Evolutionary conservation across 2,797 vertebrate genomes (phyloP).

Genomic region (Spheniscus humboldti): DNA sequence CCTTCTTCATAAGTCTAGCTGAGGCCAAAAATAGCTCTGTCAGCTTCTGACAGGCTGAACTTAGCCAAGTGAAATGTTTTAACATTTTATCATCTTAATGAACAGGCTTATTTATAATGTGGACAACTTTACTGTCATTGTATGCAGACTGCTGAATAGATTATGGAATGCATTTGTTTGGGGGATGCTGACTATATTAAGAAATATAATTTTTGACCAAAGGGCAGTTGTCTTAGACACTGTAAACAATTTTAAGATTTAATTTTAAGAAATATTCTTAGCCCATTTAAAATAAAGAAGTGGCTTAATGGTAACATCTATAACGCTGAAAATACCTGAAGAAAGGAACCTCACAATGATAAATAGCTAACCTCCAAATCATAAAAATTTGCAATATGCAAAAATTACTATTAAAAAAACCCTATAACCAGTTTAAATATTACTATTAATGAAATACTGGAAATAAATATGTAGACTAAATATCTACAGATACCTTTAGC

Average conservation of each 20-base stretch:
- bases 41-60: conserved; percentile 60
- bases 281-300: not conserved
- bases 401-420: not conserved
- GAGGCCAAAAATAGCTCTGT: conserved; percentile 52
- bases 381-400: not conserved
- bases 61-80: conserved; percentile 58
- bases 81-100: conserved; percentile 63
- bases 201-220: not conserved
- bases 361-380: not conserved
- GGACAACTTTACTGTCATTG: conserved; percentile 49
- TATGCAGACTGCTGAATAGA: conserved; percentile 2
- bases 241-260: not conserved
- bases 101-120: conserved; percentile 62
- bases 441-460: not conserved
- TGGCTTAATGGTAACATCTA: not conserved
- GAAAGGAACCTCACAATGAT: not conserved
- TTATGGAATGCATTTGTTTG: conserved; percentile 22
- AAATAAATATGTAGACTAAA: not conserved
- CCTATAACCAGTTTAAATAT: not conserved
- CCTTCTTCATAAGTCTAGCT: conserved; percentile 22
- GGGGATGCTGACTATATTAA: not conserved
- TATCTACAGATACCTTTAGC: not conserved
- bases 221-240: not conserved
- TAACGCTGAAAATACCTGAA: not conserved
- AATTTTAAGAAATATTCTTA: not conserved